Base-by-base conservation (phyloP, 2,797 vertebrate species). In the Dipus sagitta region DNA sequence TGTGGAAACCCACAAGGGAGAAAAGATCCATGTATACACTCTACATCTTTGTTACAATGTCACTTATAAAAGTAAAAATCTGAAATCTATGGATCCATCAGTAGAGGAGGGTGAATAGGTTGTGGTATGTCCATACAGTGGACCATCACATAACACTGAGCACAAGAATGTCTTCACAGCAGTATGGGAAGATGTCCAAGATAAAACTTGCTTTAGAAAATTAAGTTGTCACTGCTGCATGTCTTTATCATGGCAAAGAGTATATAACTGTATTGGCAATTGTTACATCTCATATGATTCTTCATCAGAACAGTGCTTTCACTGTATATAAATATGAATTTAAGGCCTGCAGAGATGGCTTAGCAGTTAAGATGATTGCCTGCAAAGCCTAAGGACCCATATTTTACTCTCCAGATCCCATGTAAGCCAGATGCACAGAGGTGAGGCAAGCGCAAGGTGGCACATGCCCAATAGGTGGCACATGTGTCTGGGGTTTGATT, bases 221-320 rank as follows among this genome's bases (percentile, higher is more conserved):
- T 65, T 83, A 47, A 76, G 24, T 79, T 82, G 28, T 30, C 30
- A 42, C 32, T 42, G 13, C 71, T 89, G n/a, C 74, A 20, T 71
- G 24, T 72, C 42, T 80, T 68, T 83, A 34, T 47, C 15, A 47
- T 78, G 42, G 72, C 18, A 6, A 68, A 54, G 38, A 84, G 21
- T 64, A 70, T 21, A 32, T 14, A 64, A 81, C 30, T 64, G 10
- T 3, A 20, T 9, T 58, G 38, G 54, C 24, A 0, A 65, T 65
- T 65, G 26, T 65, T 76, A 87, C 32, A 83, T 38, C 64, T 70
- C 54, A 77, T 6, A 58, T 67, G 75, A 70, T 17, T 54, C 5
- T 58, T 92, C 67, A 60, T 52, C 52, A 54, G 21, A 47, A 92
- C 15, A 87, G 21, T 88, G 67, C 90, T 91, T 92, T 89, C 68